Evolutionary conservation across 2,888 invertebrate species (phyloP), one percentile per base, ranked within the genome.

Genomic region (Perizoma flavofasciatum): DNA sequence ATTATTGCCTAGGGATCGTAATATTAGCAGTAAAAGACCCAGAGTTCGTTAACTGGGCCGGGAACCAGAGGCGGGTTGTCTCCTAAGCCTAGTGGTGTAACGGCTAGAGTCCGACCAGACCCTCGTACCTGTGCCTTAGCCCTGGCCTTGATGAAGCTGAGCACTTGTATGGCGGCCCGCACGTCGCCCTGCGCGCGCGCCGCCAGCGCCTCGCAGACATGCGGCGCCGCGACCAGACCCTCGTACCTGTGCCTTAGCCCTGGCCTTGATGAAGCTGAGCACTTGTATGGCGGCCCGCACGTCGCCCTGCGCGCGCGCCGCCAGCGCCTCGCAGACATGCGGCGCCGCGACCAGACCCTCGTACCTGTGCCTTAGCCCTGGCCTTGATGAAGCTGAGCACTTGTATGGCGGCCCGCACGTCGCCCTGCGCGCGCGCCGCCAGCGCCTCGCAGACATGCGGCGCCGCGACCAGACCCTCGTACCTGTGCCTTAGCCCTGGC

Each of bases 261-360:
- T 66, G 0, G 82, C 79, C 44, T 79, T 92, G 69, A 95, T 93
- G 75, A 96, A 96, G 79, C 98, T 98, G 68, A 99, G 93, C 48
- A 97, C 95, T 11, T 98, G 97, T 55, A 99, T 93, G 77, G 99
- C 99, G 0, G 98, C 95, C 22, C 99, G 93, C 45, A 99, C 96
- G 89, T 99, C 99, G 72, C 97, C 97, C 54, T 95, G 94, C 4
- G 96, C 96, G 71, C 97, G 96, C 71, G 97, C 95, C 10, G 97
- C 96, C 61, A 99, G 87, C 5, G 96, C 95, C 40, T 96, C 82
- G 68, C 97, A 88, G 6, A 96, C 94, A 39, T 95, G 94, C 69
- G 95, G 87, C 78, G 96, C 95, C 0, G 95, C 94, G 53, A 90
- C 85, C 49, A 98, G 83, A 0, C 93, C 87, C 82, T 98, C 97